Conservation (phyloP, 2,797 vertebrate genomes). For the Cheirogaleus major region DNA sequence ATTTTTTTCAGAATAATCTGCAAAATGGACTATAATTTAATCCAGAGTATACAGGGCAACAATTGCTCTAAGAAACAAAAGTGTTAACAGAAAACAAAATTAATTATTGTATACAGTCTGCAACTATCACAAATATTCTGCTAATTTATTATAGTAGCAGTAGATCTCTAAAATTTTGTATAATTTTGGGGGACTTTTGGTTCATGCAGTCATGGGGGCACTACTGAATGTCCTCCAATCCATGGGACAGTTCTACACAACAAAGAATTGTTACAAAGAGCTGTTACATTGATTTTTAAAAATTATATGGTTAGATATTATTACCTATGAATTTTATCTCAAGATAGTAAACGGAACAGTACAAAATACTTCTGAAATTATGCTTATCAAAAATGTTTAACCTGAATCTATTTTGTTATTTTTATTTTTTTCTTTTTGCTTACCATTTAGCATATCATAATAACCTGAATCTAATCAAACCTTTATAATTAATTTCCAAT, state of each 20-base stretch:
- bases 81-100: background rate
- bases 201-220: background rate
- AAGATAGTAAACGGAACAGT: conserved; percentile 1
- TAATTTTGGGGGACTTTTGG: background rate
- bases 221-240: background rate
- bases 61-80: background rate
- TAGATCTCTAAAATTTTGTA: background rate
- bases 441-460: no score
- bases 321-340: background rate
- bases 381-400: conserved; percentile 51
- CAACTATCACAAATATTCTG: background rate
- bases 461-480: conserved; percentile 23
- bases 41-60: background rate
- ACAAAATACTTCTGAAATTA: conserved; percentile 41
- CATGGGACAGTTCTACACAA: background rate
- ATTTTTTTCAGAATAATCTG: conserved; percentile 30
- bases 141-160: background rate
- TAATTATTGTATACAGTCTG: background rate
- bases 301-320: background rate
- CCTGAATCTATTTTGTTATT: background rate
- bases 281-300: background rate
- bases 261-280: background rate
- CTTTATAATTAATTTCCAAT: conserved; percentile 15
- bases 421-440: no score
- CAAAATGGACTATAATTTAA: background rate